Evolutionary conservation across 1,140 invertebrate genomes (phyloP), one percentile per base, ranked within the genome.

Genomic region (Dreissena polymorpha): DNA sequence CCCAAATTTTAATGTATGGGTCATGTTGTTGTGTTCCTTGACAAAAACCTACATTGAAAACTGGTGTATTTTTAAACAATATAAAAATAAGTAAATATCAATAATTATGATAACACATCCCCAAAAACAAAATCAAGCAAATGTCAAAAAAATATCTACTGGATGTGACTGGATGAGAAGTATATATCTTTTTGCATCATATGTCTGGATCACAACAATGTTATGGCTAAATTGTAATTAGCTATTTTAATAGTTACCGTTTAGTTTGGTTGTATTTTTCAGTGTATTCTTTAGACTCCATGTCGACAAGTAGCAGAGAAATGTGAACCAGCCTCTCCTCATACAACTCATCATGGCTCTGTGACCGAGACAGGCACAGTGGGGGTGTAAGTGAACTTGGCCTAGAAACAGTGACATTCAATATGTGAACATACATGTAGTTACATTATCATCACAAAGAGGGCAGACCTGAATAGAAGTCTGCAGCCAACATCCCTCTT

Each of bases 321-420:
- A 96, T 95, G 55, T 95, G 93, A 0, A 96, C 95, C 10, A 96
- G 84, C 27, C 89, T 87, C 68, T 90, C 86, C 29, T 88, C 86
- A 25, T 63, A 69, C 13, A 73, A 21, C 14, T 83, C 83, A 3
- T 89, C 85, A 51, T 83, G 39, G 51, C 69, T 87, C 71, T 55
- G 70, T 83, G 75, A 88, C 88, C 75, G 85, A 67, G 83, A 84
- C 65, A 89, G 76, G 53, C 73, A 93, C 0, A 95, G 95, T 6
- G 95, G 95, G 0, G 96, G 95, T n/a, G 96, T 96, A 21, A 96
- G 96, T 14, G 96, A 96, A 65, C 93, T 94, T 0, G 96, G 96
- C 90, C 71, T 68, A 21, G 39, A 65, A 10, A 65, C 21, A 21
- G 21, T 39, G 39, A 39, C 39, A 39, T 39, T 39, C 8, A 5